Evolutionary conservation across 2,888 invertebrate species (phyloP).

Genomic region (Octonoba sinensis): DNA sequence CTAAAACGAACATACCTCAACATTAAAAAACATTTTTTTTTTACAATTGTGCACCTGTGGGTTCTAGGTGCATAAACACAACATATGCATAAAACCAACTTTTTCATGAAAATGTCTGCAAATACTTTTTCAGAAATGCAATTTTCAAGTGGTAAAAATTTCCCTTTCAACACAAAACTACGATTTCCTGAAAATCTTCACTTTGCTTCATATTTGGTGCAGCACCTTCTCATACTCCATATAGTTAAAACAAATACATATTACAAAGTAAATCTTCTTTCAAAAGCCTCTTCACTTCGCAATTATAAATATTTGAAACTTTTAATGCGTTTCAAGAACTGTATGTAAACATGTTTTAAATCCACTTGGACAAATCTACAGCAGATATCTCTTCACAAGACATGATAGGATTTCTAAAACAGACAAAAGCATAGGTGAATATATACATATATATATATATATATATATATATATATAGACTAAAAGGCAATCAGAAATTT

Average conservation of each 20-base stretch:
- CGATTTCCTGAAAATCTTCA: too few relatives aligned
- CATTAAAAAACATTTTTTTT: too few relatives aligned
- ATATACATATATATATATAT: neutral
- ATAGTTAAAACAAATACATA: neutral
- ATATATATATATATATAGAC: neutral
- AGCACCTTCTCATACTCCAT: neutral
- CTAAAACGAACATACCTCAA: too few relatives aligned
- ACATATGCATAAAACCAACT: neutral
- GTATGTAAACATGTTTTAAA: neutral
- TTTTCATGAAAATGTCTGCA: neutral
- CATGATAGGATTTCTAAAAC: constrained; percentile 28
- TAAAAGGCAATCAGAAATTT: too few relatives aligned
- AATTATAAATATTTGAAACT: neutral
- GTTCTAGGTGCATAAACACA: too few relatives aligned
- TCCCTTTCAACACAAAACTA: too few relatives aligned
- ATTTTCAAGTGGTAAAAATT: too few relatives aligned
- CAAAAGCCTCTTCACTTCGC: neutral
- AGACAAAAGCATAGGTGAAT: neutral
- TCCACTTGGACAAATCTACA: constrained; percentile 36
- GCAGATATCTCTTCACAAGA: constrained; percentile 18
- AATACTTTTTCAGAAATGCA: neutral
- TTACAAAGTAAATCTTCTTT: neutral
- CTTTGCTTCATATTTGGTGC: too few relatives aligned
- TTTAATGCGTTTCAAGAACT: too few relatives aligned
- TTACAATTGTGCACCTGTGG: too few relatives aligned